phyloP scores from a whole-genome alignment of 2,888 invertebrate genomes.

The Myopa tessellatipennis region DNA sequence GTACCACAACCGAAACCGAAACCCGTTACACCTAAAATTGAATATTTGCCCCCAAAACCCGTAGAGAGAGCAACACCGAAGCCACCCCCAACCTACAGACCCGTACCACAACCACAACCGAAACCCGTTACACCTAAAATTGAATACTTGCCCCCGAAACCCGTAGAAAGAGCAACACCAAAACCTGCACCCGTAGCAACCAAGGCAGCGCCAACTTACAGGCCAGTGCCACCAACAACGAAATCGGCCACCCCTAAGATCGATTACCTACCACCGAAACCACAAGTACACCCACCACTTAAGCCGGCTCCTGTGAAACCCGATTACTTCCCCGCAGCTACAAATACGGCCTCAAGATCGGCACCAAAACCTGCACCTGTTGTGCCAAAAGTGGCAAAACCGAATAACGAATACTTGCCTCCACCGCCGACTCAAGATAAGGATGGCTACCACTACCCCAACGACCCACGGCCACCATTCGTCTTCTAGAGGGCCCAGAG shows the following conservation, averaged over 20 bases:
- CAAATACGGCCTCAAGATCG: slow-evolving; percentile 33
- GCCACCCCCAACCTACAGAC: slow-evolving; percentile 31
- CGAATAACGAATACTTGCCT: slow-evolving; percentile 45
- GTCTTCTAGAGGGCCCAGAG: slow-evolving; percentile 50
- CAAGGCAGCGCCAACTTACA: slow-evolving; percentile 31
- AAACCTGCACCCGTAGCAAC: slow-evolving; percentile 13
- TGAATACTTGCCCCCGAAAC: slow-evolving; percentile 44
- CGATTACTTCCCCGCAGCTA: neutral
- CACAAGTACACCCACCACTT: slow-evolving; percentile 17
- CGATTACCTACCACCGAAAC: slow-evolving; percentile 26
- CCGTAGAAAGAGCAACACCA: too few relatives aligned
- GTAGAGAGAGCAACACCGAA: slow-evolving; percentile 37
- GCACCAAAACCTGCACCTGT: slow-evolving; percentile 39
- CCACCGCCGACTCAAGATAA: slow-evolving; percentile 44
- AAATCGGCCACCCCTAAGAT: slow-evolving; percentile 31
- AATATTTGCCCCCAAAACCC: too few relatives aligned
- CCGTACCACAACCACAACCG: slow-evolving; percentile 29
- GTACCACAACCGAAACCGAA: too few relatives aligned
- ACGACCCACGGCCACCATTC: slow-evolving; percentile 61
- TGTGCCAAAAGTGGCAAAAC: slow-evolving; percentile 31
- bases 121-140: slow-evolving; percentile 27
- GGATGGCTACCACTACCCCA: slow-evolving; percentile 57
- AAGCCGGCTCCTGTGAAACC: slow-evolving; percentile 10
- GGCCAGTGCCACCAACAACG: slow-evolving; percentile 17
- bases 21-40: too few relatives aligned